Percentiles rank a stretch among this genome's conserved stretches.
These are phyloP conservation scores for Crocuta crocuta DNA, from an alignment of 2,113 vertebrate species.

Conservation along the genomic window DNA sequence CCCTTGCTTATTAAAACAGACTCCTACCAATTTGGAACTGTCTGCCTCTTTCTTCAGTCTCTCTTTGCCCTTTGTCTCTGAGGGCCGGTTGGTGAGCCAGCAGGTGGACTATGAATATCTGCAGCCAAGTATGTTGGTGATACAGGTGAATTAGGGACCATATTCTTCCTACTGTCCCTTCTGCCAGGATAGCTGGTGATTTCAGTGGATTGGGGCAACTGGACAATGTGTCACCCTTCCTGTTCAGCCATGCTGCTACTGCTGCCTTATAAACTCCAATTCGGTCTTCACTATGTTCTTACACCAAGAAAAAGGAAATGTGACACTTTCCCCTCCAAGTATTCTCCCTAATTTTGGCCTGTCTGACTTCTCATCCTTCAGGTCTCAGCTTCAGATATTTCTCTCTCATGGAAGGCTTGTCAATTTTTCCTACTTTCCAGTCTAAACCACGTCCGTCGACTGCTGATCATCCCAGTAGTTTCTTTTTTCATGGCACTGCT, in stretches of 20 bases:
- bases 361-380: background rate
- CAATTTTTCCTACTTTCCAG: background rate
- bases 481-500: background rate
- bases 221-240: background rate
- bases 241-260: background rate
- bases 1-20: background rate
- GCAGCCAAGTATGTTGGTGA: background rate
- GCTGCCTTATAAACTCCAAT: too few species aligned
- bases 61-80: background rate
- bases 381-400: background rate
- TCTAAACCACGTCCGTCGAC: background rate
- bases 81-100: background rate
- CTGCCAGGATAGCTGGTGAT: background rate
- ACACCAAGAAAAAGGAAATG: background rate
- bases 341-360: background rate
- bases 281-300: background rate
- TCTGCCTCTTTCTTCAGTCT: background rate
- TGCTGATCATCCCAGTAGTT: background rate
- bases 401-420: background rate
- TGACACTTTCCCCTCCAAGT: fast-evolving
- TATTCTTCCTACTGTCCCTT: background rate
- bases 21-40: background rate
- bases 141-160: background rate
- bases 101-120: background rate
- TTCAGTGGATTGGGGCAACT: background rate